Evolutionary conservation across 35 echinoderm and acorn worm species (phyloP).

Genomic region (Patiria miniata): DNA sequence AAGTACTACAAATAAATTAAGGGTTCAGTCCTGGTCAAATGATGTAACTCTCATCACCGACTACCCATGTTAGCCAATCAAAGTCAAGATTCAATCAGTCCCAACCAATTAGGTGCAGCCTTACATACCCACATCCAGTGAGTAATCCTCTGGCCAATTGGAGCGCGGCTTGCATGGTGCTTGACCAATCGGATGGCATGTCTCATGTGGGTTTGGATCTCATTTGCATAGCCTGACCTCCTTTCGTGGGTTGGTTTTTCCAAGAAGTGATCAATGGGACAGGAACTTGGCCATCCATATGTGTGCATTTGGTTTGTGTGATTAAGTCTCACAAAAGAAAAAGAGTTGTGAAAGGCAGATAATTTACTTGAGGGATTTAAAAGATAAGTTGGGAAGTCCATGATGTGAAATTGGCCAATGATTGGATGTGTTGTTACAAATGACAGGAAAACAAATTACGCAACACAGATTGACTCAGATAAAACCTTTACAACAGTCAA

Average conservation of each 20-base stretch:
- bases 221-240: constrained; percentile 17
- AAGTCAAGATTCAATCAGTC: neutral
- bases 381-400: too few relatives aligned
- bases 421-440: too few relatives aligned
- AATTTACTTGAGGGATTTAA: too few relatives aligned
- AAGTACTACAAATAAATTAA: constrained; percentile 27
- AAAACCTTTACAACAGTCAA: too few relatives aligned
- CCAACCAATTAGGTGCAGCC: neutral
- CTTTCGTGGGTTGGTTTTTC: constrained; percentile 8
- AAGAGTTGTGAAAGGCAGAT: too few relatives aligned
- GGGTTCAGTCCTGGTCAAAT: constrained; percentile 16
- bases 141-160: neutral
- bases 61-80: neutral
- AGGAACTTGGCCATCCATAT: constrained; percentile 22
- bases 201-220: constrained; percentile 5
- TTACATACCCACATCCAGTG: neutral
- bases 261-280: constrained; percentile 6
- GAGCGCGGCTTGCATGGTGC: neutral
- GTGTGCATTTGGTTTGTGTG: neutral
- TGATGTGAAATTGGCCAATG: too few relatives aligned
- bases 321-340: neutral
- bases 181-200: neutral
- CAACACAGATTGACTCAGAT: too few relatives aligned
- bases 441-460: too few relatives aligned
- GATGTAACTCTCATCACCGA: neutral